phyloP scores from a whole-genome alignment of 1,140 invertebrate species.

The Eupeodes corollae region DNA sequence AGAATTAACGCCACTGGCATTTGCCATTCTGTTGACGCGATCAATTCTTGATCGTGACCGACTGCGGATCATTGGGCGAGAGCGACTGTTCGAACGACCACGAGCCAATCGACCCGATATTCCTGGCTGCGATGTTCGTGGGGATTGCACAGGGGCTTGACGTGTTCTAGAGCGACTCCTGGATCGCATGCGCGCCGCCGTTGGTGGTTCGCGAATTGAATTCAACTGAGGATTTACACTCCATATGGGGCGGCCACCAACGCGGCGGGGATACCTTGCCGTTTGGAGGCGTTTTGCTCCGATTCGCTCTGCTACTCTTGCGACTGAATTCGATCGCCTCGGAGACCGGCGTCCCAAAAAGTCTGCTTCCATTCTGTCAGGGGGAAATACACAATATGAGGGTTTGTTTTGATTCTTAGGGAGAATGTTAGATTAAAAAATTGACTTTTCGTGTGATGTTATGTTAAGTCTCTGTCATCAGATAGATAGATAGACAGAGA shows the following conservation, averaged over 20 bases:
- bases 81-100: conserved; percentile 9
- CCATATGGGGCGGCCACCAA: conserved; percentile 14
- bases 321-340: conserved; percentile 11
- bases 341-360: conserved; percentile 3
- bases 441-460: too few species aligned
- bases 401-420: not conserved
- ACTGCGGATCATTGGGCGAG: conserved; percentile 9
- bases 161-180: conserved; percentile 1
- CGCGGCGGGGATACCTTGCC: conserved; percentile 28
- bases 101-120: conserved; percentile 4
- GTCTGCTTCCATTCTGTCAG: conserved; percentile 5
- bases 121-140: conserved; percentile 10
- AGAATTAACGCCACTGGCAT: not conserved
- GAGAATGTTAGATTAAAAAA: not conserved
- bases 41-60: not conserved
- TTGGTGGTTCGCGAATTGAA: not conserved
- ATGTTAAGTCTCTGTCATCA: not conserved
- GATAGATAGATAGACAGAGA: not conserved
- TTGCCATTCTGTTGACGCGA: too few species aligned
- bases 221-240: not conserved
- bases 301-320: conserved; percentile 18
- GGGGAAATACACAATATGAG: not conserved
- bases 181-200: not conserved
- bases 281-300: conserved; percentile 20
- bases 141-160: conserved; percentile 4